A percentile compares a stretch with the other conserved stretches of the same genome.
Conservation (phyloP, 2,113 vertebrate genomes). For the Pelobates fuscus region DNA sequence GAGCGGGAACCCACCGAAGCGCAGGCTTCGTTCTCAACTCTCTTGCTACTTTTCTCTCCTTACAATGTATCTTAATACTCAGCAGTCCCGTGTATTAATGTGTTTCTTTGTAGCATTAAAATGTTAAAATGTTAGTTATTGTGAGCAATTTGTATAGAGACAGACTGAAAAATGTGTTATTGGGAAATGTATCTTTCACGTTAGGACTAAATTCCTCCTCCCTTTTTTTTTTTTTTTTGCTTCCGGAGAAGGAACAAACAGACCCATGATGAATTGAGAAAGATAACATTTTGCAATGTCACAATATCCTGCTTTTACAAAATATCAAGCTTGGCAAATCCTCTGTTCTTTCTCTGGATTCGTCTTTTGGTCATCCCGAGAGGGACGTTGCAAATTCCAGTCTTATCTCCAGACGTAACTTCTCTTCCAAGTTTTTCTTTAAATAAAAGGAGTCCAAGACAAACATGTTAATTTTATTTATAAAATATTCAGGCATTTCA, state of each 20-base stretch:
- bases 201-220: neutral
- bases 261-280: neutral
- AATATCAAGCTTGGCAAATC: neutral
- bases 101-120: too few relatives aligned
- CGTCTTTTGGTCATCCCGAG: neutral
- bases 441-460: constrained; percentile 4
- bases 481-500: constrained; percentile 1
- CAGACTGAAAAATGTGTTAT: too few relatives aligned
- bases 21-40: too few relatives aligned
- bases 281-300: neutral
- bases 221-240: neutral
- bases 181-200: neutral
- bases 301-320: neutral
- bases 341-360: neutral
- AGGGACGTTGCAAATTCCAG: neutral
- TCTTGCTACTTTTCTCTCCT: too few relatives aligned
- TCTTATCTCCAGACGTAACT: constrained; percentile 7
- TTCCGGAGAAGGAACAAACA: neutral
- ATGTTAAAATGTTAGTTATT: too few relatives aligned
- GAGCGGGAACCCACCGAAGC: too few relatives aligned
- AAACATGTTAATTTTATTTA: neutral
- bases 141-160: too few relatives aligned
- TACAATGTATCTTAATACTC: too few relatives aligned
- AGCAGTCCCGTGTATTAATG: too few relatives aligned
- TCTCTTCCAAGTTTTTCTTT: constrained; percentile 10